phyloP scores from a whole-genome alignment of 2,113 vertebrate genomes.

The Calyptomena viridis region DNA sequence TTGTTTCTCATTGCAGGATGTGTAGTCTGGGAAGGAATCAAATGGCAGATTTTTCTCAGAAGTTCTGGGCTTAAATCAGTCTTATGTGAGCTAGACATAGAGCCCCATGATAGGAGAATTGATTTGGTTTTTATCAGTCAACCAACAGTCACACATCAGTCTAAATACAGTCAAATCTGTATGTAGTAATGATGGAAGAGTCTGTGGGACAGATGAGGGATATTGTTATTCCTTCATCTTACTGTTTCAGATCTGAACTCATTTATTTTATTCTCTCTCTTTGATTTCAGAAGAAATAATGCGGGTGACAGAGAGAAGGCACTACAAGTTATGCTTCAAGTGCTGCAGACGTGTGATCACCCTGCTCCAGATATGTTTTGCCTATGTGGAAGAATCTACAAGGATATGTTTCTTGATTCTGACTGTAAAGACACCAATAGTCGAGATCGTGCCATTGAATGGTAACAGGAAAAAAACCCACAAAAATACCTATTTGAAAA shows the following conservation, averaged over 20 bases:
- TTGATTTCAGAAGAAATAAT: conserved; percentile 82
- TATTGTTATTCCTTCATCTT: background rate
- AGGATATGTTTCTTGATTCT: conserved; percentile 93
- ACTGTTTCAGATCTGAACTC: background rate
- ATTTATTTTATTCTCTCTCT: background rate
- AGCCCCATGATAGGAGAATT: background rate
- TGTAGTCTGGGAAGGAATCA: background rate
- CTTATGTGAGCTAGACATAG: background rate
- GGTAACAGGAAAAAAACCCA: conserved; percentile 69
- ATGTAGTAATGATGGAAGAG: background rate
- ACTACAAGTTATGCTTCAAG: conserved; percentile 88
- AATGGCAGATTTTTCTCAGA: background rate
- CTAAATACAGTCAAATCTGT: background rate
- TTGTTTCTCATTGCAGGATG: background rate
- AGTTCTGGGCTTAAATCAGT: background rate
- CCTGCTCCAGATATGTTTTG: conserved; percentile 96
- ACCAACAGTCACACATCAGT: background rate
- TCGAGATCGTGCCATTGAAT: conserved; percentile 89
- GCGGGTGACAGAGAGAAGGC: conserved; percentile 88
- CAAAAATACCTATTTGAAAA: background rate
- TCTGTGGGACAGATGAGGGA: background rate
- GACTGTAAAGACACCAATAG: conserved; percentile 87
- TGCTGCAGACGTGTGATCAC: conserved; percentile 85
- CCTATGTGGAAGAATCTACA: conserved; percentile 94
- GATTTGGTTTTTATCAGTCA: background rate